Evolutionary conservation across 2,113 vertebrate genomes (phyloP), one percentile per base, ranked within the genome.

Genomic region (Callospermophilus lateralis): DNA sequence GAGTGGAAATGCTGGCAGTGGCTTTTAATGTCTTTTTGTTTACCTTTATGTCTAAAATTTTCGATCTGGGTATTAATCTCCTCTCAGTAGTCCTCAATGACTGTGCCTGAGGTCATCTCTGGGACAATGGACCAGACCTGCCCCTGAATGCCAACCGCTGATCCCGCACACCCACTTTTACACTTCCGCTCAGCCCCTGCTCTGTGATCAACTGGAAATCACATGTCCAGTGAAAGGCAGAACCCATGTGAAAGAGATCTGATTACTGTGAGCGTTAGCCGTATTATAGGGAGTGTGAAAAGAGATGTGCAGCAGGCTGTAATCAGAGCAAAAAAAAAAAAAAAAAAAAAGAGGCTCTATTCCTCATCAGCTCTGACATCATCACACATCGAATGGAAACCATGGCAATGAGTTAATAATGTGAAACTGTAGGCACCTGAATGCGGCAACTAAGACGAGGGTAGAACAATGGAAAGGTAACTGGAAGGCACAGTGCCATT

Each of bases 341-440:
- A 45, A 45, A 45, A 45, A 45, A 45, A 53, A 63, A 76, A 84
- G 32, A 85, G 67, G 37, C 30, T 30, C 70, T 28, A 5, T 24
- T 67, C 51, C 72, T 89, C 94, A 5, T 19, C 10, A 0, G 37
- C 80, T 2, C 42, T 94, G 90, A 96, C 34, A 6, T 94, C 97
- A 79, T 48, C 0, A 0, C 89, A 30, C 93, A 74, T 20, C 37
- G 3, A 61, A 26, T 26, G 55, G 97, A 93, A 96, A 93, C 94
- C 96, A 94, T 79, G 94, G 93, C 70, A 63, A 94, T 94, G 67
- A 39, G 95, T 70, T 73, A 55, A 84, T 61, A 30, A 51, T 15
- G 42, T 0, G 68, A 65, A 94, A 51, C 28, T 1, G 0, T 58
- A 58, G 42, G 93, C n/a, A 4, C 65, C 42, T 30, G 48, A 87